Evolutionary conservation across 2,888 invertebrate genomes (phyloP).

Genomic region (Epistrophe eligans): DNA sequence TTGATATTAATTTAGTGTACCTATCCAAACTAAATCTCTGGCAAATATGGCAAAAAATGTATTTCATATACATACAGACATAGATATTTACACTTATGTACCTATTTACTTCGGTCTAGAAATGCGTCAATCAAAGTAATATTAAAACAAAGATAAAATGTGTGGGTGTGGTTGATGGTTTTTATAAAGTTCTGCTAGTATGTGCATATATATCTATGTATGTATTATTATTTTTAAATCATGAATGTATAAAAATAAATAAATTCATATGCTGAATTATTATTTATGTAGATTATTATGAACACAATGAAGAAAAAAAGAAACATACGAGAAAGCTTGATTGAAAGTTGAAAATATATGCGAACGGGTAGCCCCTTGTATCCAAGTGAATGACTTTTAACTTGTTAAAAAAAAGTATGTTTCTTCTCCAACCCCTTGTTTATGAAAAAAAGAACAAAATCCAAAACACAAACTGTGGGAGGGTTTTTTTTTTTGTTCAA

Average conservation of each 20-base stretch:
- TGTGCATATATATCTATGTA: background rate
- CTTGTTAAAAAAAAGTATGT: constrained; percentile 11
- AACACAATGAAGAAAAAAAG: background rate
- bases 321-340: constrained; percentile 14
- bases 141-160: background rate
- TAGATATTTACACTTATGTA: no score
- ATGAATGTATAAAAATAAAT: constrained; percentile 40
- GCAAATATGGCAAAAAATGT: background rate
- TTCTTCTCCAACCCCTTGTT: constrained; percentile 3
- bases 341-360: constrained; percentile 42
- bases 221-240: background rate
- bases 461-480: constrained; percentile 16
- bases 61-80: no score
- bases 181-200: background rate
- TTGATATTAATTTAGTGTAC: background rate
- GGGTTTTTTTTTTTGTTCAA: background rate
- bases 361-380: constrained; percentile 33
- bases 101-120: background rate
- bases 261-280: constrained; percentile 47
- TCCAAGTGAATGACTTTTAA: constrained; percentile 69
- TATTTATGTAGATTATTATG: constrained; percentile 33
- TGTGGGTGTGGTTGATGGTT: constrained; percentile 7
- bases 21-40: background rate
- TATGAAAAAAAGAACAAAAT: constrained; percentile 9
- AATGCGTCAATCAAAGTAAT: background rate